phyloP scores from a whole-genome alignment of 2,797 vertebrate genomes.

The Cyprinella venusta region DNA sequence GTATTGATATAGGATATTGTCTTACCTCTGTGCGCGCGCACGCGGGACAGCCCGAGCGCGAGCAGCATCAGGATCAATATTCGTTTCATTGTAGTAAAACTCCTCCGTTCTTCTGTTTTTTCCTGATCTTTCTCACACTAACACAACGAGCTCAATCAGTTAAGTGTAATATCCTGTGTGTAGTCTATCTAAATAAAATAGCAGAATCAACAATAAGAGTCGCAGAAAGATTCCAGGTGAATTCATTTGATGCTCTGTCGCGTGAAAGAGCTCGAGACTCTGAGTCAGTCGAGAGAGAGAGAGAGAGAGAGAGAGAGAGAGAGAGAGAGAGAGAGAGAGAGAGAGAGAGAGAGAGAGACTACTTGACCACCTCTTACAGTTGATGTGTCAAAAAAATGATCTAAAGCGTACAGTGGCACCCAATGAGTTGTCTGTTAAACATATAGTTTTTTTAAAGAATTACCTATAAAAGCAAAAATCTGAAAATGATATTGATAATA shows the following conservation, averaged over 20 bases:
- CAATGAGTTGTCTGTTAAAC: not conserved
- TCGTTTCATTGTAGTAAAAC: conserved; percentile 17
- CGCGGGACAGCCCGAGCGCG: conserved; percentile 9
- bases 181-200: not conserved
- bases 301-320: not conserved
- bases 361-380: not conserved
- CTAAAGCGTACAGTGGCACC: too few species aligned
- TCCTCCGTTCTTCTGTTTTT: not conserved
- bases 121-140: not conserved
- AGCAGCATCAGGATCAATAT: conserved; percentile 7
- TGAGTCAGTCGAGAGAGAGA: not conserved
- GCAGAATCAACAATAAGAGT: not conserved
- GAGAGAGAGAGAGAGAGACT: not conserved
- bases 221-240: not conserved
- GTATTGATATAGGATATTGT: not conserved
- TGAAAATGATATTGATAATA: too few species aligned
- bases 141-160: not conserved
- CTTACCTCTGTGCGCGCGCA: conserved; percentile 28
- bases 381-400: not conserved
- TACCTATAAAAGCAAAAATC: not conserved
- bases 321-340: not conserved
- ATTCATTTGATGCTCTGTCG: not conserved
- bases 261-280: not conserved
- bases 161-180: not conserved
- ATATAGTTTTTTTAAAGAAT: too few species aligned